Base-by-base conservation (phyloP, 2,888 invertebrate genomes). In the Eupeodes latifasciatus region DNA sequence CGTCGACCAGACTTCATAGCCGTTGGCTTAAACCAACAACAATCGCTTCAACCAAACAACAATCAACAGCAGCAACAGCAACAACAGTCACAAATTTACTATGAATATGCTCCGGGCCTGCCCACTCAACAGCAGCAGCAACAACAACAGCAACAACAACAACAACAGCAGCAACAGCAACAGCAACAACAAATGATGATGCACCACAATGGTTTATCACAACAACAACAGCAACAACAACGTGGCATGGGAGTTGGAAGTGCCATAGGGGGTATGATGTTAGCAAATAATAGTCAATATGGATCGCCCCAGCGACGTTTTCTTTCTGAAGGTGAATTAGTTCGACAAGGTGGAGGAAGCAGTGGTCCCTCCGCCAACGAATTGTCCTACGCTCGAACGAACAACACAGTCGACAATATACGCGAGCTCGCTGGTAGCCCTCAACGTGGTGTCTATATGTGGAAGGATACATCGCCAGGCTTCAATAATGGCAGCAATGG, bases 1-100 rank as follows among this genome's bases (percentile, higher is more conserved):
- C 95, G 97, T 92, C 95, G 97, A 91, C 97, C 97, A 83, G 97
- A 97, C 94, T 98, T 97, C 94, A 97, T 97, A 93, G 96, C 97
- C 91, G 96, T 97, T 55, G 93, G 92, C 89, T 91, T 90, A 91
- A 92, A 92, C 92, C 94, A 91, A 89, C 91, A 89, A 90, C 90
- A 91, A 91, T 91, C 92, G 81, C 91, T 80, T 90, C 89, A 91
- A 90, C 91, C 92, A 16, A 92, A 91, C 57, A 92, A 71, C 85
- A 92, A 86, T 62, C 91, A 91, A 19, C 92, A 92, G 74, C 91
- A 94, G 19, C 92, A 91, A 86, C 92, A 91, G 90, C 90, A 91
- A 87, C 90, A 91, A 90, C 90, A 91, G 89, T 92, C 91, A 90
- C 93, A 91, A 92, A 94, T 92, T 89, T 94, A 92, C 91, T 94